Evolutionary conservation across 2,113 vertebrate species (phyloP).

Genomic region (Kobus ellipsiprymnus): DNA sequence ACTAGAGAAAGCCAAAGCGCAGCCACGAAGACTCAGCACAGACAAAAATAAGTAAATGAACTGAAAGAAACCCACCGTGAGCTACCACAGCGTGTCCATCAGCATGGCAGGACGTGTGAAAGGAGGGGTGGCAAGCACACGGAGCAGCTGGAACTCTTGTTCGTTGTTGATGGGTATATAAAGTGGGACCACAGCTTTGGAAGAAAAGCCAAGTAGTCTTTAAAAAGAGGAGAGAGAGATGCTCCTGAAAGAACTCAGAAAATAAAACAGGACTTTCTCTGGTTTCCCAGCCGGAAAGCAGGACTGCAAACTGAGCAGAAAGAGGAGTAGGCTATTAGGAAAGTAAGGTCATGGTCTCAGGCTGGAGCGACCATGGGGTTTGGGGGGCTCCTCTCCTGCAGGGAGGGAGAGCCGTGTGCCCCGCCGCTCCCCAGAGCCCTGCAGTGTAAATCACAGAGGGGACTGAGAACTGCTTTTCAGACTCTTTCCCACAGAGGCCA

Average conservation of each 20-base stretch:
- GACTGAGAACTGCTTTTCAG: constrained; percentile 25
- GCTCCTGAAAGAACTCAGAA: background rate
- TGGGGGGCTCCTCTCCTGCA: background rate
- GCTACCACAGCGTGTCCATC: background rate
- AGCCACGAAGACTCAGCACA: background rate
- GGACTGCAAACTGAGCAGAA: background rate
- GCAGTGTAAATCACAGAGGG: constrained; percentile 18
- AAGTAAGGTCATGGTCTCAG: background rate
- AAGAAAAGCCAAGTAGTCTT: background rate
- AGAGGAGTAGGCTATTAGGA: background rate
- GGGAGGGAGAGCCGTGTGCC: rapidly evolving
- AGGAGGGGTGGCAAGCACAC: background rate
- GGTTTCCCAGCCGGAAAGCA: background rate
- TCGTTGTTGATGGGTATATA: background rate
- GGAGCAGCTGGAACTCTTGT: background rate
- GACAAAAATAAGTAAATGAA: background rate
- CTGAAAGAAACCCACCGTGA: background rate
- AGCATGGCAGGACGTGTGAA: background rate
- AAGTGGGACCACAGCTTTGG: background rate
- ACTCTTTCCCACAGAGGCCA: constrained; percentile 24
- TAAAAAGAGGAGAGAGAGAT: background rate
- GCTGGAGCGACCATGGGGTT: background rate
- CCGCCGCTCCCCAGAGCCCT: background rate
- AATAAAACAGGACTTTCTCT: background rate
- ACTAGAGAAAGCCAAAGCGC: background rate